These are phyloP conservation scores for Buphagus erythrorhynchus DNA, from an alignment of 2,797 vertebrate genomes.

Conservation along the genomic window DNA sequence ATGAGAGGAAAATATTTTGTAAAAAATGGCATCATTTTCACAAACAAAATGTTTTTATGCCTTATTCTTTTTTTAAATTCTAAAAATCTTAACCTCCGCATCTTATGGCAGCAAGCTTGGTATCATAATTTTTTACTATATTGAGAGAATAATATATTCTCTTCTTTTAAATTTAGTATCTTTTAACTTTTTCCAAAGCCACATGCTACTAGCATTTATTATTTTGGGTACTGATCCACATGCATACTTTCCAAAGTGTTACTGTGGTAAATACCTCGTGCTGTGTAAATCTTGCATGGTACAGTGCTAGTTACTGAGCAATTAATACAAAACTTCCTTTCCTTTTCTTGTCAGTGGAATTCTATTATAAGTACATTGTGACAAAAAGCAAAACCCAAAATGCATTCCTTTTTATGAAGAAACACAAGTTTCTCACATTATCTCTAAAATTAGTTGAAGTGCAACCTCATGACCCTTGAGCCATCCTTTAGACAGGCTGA, in stretches of 20 bases:
- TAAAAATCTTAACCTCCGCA: neutral
- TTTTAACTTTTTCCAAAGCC: neutral
- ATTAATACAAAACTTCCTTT: neutral
- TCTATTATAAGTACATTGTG: neutral
- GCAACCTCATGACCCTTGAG: neutral
- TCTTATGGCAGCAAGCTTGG: neutral
- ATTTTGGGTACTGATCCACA: neutral
- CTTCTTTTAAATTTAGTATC: neutral
- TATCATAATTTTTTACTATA: neutral
- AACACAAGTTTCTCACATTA: neutral
- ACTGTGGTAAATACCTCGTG: neutral
- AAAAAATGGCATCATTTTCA: neutral
- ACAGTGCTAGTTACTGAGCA: neutral
- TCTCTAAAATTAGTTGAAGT: neutral
- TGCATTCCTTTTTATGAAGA: neutral
- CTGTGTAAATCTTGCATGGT: neutral
- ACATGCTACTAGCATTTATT: neutral
- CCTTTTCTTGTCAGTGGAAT: neutral
- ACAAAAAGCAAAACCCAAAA: neutral
- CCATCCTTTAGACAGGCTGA: neutral
- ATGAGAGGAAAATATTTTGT: accelerated
- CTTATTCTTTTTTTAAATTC: neutral
- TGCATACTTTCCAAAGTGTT: neutral
- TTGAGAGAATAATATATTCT: neutral
- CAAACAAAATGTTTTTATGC: neutral